These are phyloP conservation scores for Anthopleura sola DNA, from an alignment of 64 coral and sea anemone species.

Conservation along the genomic window DNA sequence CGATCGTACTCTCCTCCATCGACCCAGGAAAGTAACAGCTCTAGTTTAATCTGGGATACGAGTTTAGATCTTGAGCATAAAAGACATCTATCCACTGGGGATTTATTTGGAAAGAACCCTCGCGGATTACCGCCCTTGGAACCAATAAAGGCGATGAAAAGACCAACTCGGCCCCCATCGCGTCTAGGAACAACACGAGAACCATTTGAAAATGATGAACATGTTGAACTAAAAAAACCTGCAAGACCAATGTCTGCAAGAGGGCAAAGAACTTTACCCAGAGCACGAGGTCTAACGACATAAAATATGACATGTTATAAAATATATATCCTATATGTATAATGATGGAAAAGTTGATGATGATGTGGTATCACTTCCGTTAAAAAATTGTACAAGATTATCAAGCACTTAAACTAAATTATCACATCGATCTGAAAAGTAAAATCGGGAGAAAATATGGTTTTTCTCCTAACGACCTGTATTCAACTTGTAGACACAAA, in stretches of 20 bases:
- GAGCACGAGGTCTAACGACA: conserved; percentile 47
- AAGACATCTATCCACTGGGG: neutral
- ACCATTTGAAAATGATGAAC: conserved; percentile 6
- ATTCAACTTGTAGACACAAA: neutral
- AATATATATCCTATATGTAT: neutral
- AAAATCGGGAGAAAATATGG: too few relatives aligned
- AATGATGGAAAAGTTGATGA: neutral
- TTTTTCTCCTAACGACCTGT: neutral
- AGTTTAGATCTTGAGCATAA: neutral
- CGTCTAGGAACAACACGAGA: conserved; percentile 9
- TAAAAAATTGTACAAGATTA: neutral
- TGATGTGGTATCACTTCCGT: neutral
- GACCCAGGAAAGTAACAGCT: conserved; percentile 24
- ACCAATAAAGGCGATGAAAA: conserved; percentile 14
- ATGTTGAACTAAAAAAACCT: neutral
- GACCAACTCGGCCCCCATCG: conserved; percentile 35
- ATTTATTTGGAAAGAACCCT: conserved; percentile 1
- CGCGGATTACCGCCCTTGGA: conserved; percentile 42
- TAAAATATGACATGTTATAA: neutral
- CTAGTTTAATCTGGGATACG: conserved; percentile 22
- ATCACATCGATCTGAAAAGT: neutral
- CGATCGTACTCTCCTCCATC: conserved; percentile 35
- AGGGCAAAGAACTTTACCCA: conserved; percentile 35
- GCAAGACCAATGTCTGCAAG: conserved; percentile 40
- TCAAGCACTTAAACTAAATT: neutral